These are phyloP conservation scores for Promerops cafer DNA, from an alignment of 2,113 vertebrate species.

Conservation along the genomic window DNA sequence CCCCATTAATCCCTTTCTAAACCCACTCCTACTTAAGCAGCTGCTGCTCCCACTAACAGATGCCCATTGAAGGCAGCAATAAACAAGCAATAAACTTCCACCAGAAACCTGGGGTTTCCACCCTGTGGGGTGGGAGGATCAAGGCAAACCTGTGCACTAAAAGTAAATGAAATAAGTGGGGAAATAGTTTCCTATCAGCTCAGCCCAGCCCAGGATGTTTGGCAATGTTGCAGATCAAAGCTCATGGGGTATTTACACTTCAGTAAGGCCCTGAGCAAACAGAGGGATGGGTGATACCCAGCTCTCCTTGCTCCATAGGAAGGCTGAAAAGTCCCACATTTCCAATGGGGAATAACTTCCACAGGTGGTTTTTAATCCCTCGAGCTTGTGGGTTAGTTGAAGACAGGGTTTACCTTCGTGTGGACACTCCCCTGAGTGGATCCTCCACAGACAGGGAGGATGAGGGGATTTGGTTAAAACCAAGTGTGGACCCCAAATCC, in stretches of 20 bases:
- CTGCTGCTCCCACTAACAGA: background rate
- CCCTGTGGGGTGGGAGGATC: background rate
- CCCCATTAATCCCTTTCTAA: background rate
- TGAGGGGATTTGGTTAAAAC: background rate
- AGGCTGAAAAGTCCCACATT: background rate
- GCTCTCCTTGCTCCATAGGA: background rate
- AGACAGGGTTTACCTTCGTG: accelerated
- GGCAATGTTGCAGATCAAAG: background rate
- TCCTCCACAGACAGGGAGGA: background rate
- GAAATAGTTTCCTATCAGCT: background rate
- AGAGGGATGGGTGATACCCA: accelerated
- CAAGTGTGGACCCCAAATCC: background rate
- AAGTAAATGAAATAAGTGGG: background rate
- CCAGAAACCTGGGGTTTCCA: background rate
- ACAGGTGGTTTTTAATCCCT: background rate
- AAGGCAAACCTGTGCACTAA: accelerated
- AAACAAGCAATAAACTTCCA: background rate
- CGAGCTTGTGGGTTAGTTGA: accelerated
- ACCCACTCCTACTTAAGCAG: background rate
- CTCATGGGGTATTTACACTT: accelerated
- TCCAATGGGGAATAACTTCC: background rate
- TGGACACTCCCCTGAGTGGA: background rate
- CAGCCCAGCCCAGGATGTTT: background rate
- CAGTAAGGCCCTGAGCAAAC: background rate
- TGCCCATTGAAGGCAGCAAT: background rate